Percentiles rank a stretch among this genome's conserved stretches.
Evolutionary conservation across 1,140 invertebrate species (phyloP).

Genomic region (Aphaenogaster rudis): DNA sequence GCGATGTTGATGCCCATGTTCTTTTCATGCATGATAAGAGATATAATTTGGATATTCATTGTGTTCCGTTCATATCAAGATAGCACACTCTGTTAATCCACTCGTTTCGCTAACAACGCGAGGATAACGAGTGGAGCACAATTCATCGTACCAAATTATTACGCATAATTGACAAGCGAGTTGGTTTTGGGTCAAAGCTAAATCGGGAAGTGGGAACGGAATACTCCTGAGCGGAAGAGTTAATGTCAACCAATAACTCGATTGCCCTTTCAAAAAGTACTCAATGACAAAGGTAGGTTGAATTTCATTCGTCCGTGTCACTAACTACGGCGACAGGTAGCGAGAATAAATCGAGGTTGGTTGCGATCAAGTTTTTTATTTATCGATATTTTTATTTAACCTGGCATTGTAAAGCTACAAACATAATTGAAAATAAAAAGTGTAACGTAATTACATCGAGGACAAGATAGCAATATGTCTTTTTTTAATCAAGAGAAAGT

Average conservation of each 20-base stretch:
- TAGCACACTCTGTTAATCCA: conserved; percentile 10
- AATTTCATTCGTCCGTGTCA: conserved; percentile 22
- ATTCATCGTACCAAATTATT: conserved; percentile 24
- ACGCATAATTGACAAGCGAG: conserved; percentile 32
- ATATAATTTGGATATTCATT: not conserved
- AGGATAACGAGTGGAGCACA: not conserved
- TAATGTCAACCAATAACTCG: conserved; percentile 41
- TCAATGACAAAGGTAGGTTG: conserved; percentile 13
- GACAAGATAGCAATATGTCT: not conserved
- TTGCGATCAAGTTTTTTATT: not conserved
- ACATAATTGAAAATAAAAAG: not conserved
- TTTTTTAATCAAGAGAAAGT: not conserved
- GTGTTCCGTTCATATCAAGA: not conserved
- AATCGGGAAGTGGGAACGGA: conserved; percentile 22
- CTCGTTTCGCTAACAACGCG: not conserved
- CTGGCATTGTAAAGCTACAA: not conserved
- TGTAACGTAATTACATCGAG: not conserved
- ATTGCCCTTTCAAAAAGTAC: conserved; percentile 29
- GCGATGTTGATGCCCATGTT: not conserved
- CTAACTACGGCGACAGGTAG: not conserved
- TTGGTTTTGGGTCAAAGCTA: conserved; percentile 29
- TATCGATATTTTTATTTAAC: conserved; percentile 22
- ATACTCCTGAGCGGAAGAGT: conserved; percentile 5
- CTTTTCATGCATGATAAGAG: not conserved
- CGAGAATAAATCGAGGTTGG: not conserved